phyloP scores from a whole-genome alignment of 1,140 invertebrate genomes.

The Chironomus tepperi region DNA sequence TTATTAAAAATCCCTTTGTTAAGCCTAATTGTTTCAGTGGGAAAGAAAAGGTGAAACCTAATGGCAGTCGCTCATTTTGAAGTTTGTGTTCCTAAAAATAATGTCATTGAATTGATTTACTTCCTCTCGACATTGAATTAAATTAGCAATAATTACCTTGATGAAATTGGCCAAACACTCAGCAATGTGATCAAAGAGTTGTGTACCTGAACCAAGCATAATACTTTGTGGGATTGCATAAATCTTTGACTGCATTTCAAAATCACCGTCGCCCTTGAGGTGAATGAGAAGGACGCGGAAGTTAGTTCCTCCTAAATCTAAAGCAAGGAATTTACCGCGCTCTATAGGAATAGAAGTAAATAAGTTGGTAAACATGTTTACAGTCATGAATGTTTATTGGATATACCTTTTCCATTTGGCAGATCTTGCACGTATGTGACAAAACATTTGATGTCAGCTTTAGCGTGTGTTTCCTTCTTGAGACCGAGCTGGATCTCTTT shows the following conservation, averaged over 20 bases:
- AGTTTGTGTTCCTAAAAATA: constrained; percentile 55
- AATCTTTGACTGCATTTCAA: constrained; percentile 93
- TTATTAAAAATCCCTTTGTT: constrained; percentile 76
- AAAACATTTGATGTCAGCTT: constrained; percentile 79
- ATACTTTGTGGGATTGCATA: constrained; percentile 90
- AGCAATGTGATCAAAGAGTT: constrained; percentile 98
- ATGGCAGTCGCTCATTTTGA: constrained; percentile 65
- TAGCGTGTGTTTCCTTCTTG: constrained; percentile 61
- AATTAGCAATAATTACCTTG: constrained; percentile 45
- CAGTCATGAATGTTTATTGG: constrained; percentile 24
- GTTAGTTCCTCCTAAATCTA: constrained; percentile 98
- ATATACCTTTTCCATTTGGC: constrained; percentile 83
- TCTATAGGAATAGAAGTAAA: constrained; percentile 51
- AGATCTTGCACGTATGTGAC: constrained; percentile 94
- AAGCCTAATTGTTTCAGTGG: constrained; percentile 86
- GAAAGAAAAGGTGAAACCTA: constrained; percentile 99
- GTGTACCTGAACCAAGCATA: constrained; percentile 80
- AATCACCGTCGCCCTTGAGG: constrained; percentile 66
- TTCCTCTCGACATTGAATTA: constrained; percentile 22
- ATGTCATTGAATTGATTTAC: background rate
- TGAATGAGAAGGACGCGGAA: constrained; percentile 93
- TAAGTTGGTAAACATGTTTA: too few relatives aligned
- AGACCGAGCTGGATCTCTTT: constrained; percentile 75
- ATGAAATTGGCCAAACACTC: constrained; percentile 92
- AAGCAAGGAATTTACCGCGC: constrained; percentile 88